These are phyloP conservation scores for Shinisaurus crocodilurus DNA, from an alignment of 2,113 vertebrate genomes.

Conservation along the genomic window DNA sequence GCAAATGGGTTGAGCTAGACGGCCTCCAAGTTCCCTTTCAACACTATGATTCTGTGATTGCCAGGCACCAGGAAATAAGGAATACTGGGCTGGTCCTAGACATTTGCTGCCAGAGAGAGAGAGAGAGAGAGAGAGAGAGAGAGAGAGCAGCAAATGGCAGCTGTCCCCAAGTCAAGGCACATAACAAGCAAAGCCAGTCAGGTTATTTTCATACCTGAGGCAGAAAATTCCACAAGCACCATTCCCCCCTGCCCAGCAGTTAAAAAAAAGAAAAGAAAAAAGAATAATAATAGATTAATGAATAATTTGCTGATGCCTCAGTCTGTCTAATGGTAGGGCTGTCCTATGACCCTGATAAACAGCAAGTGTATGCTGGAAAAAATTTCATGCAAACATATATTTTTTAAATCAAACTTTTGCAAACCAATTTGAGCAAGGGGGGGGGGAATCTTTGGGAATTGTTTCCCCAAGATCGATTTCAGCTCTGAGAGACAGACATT, in stretches of 20 bases:
- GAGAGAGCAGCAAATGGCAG: not conserved
- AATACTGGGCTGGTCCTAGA: too few species aligned
- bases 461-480: not conserved
- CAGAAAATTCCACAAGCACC: not conserved
- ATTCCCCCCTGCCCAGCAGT: not conserved
- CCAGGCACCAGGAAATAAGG: too few species aligned
- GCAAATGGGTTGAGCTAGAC: too few species aligned
- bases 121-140: not conserved
- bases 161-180: not conserved
- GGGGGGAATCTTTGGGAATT: rapidly evolving
- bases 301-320: not conserved
- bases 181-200: not conserved
- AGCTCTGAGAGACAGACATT: not conserved
- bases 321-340: not conserved
- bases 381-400: too few species aligned
- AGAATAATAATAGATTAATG: not conserved
- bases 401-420: not conserved
- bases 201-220: not conserved
- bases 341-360: not conserved
- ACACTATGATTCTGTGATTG: too few species aligned
- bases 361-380: not conserved
- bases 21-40: too few species aligned
- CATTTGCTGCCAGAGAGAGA: not conserved
- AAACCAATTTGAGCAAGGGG: not conserved
- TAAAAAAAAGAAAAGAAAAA: not conserved